Base-by-base conservation (phyloP, 2,797 vertebrate species). In the Hydrolagus colliei region DNA sequence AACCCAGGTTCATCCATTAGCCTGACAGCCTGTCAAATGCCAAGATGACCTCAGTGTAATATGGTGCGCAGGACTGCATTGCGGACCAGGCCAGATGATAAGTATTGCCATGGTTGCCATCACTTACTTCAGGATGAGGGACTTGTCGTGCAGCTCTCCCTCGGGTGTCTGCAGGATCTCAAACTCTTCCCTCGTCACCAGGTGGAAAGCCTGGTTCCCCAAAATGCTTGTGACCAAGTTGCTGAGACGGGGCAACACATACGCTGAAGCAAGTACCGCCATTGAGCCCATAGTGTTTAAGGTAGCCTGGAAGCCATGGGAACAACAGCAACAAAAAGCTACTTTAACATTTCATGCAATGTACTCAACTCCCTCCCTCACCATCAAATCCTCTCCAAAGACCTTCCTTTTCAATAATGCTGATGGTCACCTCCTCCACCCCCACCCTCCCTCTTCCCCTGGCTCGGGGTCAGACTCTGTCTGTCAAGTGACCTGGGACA, bases 121-220 rank as follows among this genome's bases (percentile, higher is more conserved):
- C 12, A 71, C 87, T 90, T 89, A 98, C 98, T 96, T 98, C 90
- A 96, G 96, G 89, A 99, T 95, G 90, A 99, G 97, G 88, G 96
- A 97, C 86, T 97, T 95, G 91, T 99, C 97, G 2, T 96, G 97
- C 2, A 99, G 92, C 20, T 96, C 94, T 88, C 97, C 98, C 0
- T 96, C 95, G 0, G 96, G 96, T 1, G 95, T 98, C 88, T 91
- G 93, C 97, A 99, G 96, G 91, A 98, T 97, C 86, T 95, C 94
- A 65, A 95, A 97, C 89, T 99, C 98, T 88, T 98, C 96, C 82
- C 94, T 94, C 2, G 96, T 99, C 89, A 99, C 95, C 35, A 95
- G 95, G 84, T 90, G 89, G 5, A 99, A 90, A 0, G 94, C 94
- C 0, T 95, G 96, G 82, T 92, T 95, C 86, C 94, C 93, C 88